Conservation (phyloP, 2,113 vertebrate genomes). For the Myotis lucifugus region DNA sequence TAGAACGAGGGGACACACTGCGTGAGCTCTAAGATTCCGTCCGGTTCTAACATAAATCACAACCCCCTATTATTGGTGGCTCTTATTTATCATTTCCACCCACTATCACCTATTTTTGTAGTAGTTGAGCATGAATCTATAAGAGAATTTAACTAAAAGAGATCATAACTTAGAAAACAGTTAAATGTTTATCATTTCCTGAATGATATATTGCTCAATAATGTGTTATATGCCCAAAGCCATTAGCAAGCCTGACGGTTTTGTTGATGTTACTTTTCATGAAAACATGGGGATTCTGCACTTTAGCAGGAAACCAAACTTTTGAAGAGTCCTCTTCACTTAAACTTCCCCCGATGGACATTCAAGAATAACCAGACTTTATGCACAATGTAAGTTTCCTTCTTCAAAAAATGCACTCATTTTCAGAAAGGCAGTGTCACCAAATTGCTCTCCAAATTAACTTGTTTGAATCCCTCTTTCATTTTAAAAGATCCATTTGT, state of each 20-base stretch:
- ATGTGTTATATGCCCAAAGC: conserved; percentile 10
- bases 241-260: neutral
- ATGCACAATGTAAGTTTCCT: neutral
- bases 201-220: neutral
- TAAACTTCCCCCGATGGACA: too few species aligned
- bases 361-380: neutral
- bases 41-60: conserved; percentile 16
- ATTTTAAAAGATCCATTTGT: conserved; percentile 80
- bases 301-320: neutral
- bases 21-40: neutral
- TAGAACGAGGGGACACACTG: neutral
- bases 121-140: neutral
- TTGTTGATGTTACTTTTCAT: neutral
- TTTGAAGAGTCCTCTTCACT: neutral
- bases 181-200: neutral
- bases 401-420: conserved; percentile 36
- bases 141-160: conserved; percentile 58
- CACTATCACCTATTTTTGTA: conserved; percentile 48
- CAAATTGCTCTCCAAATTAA: conserved; percentile 33
- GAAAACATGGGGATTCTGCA: neutral
- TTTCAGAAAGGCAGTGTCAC: conserved; percentile 52
- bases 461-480: conserved; percentile 62
- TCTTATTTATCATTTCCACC: conserved; percentile 25
- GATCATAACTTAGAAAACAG: neutral
- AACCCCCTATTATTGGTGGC: neutral